These are phyloP conservation scores for Ditylenchus weischeri DNA, from an alignment of 2,888 invertebrate genomes.

Conservation along the genomic window DNA sequence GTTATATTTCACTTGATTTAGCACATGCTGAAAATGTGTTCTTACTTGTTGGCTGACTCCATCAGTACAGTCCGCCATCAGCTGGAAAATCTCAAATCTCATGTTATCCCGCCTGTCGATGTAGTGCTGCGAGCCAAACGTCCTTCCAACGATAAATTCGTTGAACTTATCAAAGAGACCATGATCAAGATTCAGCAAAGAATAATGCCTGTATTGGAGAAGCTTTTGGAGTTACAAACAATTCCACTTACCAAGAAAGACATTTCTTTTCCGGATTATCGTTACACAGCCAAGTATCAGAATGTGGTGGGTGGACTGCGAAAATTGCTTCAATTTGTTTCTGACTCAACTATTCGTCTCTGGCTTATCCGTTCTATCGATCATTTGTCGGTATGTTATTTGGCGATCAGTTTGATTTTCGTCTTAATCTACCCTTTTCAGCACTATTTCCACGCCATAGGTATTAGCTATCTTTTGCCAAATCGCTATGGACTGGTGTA, in stretches of 20 bases:
- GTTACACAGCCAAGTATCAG: conserved; percentile 17
- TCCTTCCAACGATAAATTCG: conserved; percentile 18
- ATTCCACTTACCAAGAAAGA: conserved; percentile 13
- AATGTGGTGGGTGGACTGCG: conserved; percentile 20
- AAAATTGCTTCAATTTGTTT: conserved; percentile 14
- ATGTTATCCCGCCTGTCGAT: conserved; percentile 34
- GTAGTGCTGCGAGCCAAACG: conserved; percentile 22
- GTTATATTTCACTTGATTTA: not conserved
- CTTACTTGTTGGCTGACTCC: conserved; percentile 25
- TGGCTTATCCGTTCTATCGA: conserved; percentile 22
- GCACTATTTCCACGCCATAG: conserved; percentile 32
- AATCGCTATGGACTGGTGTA: conserved; percentile 26
- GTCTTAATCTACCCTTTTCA: conserved; percentile 14
- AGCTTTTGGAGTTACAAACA: conserved; percentile 1
- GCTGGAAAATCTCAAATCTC: conserved; percentile 19
- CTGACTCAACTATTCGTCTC: conserved; percentile 17
- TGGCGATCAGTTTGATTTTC: conserved; percentile 7
- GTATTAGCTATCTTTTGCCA: conserved; percentile 33
- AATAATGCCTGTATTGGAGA: conserved; percentile 20
- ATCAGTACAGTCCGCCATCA: conserved; percentile 31
- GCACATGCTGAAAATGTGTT: conserved; percentile 36
- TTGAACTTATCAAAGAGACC: conserved; percentile 15
- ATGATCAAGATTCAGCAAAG: conserved; percentile 21
- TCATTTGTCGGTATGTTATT: conserved; percentile 16
- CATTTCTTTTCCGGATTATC: conserved; percentile 17